Base-by-base conservation (phyloP, 2,113 vertebrate species). In the Nibea coibor region DNA sequence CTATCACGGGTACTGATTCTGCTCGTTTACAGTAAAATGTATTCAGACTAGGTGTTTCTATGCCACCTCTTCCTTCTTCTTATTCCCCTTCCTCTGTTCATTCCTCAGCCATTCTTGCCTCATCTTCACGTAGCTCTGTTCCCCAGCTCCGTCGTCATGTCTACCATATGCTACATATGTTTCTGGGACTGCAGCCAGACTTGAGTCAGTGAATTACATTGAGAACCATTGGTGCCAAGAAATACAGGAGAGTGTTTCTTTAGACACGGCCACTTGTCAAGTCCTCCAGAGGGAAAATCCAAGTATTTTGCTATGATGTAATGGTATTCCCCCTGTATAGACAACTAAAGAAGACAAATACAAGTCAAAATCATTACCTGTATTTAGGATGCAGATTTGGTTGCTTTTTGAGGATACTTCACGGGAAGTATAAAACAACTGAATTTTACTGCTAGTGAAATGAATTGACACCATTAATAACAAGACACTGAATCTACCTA, bases 141-240 rank as follows among this genome's bases (percentile, higher is more conserved):
- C 14, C 72, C 17, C 45, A 12, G 72, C 31, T 75, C 31, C 53
- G 12, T 69, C 39, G 39, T 85, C 75, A 83, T 82, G 83, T 86
- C 80, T 68, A 48, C 78, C 87, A 86, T 68, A 81, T 87, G 85
- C 26, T 82, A 57, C 73, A 20, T 90, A 85, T 83, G 80, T 85
- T 90, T 89, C 81, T 45, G 74, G 85, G 90, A 81, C 48, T 0
- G 5, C 26, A 11, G 91, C 88, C 90, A 93, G 85, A 50, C 61
- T 82, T 78, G 82, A 89, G 86, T 81, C 58, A 85, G 78, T 75
- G 84, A 91, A 79, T 90, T 86, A 78, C 76, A 83, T 65, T 70
- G 73, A 89, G 78, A 65, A 31, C 67, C 64, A 9, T 15, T 12
- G 5, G 72, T 85, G 89, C 86, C 88, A 92, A 87, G 70, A 90